Conservation (phyloP, 2,797 vertebrate genomes). For the Phataginus tetradactyla region DNA sequence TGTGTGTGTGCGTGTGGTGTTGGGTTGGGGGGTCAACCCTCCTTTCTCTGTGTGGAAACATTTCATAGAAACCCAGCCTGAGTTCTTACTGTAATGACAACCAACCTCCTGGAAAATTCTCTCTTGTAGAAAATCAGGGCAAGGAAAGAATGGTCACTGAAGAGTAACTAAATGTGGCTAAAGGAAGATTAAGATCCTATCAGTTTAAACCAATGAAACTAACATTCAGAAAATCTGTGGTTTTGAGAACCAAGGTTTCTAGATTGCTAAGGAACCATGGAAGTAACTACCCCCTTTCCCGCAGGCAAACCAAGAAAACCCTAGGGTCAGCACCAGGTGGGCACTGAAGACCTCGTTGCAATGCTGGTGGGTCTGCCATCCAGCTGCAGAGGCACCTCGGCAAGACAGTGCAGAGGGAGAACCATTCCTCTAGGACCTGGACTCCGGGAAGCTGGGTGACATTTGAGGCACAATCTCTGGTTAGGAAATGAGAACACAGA, state of each 20-base stretch:
- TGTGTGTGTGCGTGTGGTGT: too few relatives aligned
- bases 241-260: not conserved
- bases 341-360: not conserved
- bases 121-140: not conserved
- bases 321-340: not conserved
- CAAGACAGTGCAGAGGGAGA: not conserved
- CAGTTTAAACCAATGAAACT: constrained; percentile 9
- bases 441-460: not conserved
- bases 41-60: too few relatives aligned
- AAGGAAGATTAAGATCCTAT: constrained; percentile 14
- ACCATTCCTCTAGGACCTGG: too few relatives aligned
- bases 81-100: constrained; percentile 20
- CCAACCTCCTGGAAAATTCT: not conserved
- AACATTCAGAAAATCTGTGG: constrained; percentile 4
- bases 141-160: not conserved
- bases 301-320: not conserved
- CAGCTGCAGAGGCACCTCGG: not conserved
- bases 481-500: not conserved
- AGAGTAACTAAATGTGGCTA: not conserved
- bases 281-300: not conserved
- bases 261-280: not conserved
- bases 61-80: not conserved
- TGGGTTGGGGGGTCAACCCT: too few relatives aligned
- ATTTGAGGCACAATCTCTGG: not conserved
- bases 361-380: not conserved